These are phyloP conservation scores for Microctenopoma stevenorrisi DNA, from an alignment of 2,797 vertebrate genomes.

Conservation along the genomic window DNA sequence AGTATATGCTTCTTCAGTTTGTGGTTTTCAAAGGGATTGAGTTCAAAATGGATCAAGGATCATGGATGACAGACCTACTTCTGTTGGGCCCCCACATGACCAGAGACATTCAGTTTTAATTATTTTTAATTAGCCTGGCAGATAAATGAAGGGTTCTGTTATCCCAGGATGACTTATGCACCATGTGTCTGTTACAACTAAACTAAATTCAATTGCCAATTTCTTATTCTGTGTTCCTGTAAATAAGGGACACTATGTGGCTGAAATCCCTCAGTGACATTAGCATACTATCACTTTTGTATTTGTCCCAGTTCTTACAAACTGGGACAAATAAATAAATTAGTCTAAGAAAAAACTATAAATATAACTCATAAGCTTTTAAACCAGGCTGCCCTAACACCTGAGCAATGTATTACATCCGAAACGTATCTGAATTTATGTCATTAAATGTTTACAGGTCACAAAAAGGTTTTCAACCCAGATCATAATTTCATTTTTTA, in stretches of 20 bases:
- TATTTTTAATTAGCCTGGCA: conserved; percentile 58
- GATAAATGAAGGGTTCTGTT: conserved; percentile 44
- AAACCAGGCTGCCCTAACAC: conserved; percentile 22
- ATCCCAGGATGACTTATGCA: neutral
- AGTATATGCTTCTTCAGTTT: conserved; percentile 3
- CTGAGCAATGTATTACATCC: neutral
- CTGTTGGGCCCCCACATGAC: conserved; percentile 26
- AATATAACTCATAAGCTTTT: conserved; percentile 6
- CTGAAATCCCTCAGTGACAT: conserved; percentile 15
- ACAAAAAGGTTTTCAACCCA: no score
- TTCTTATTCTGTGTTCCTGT: conserved; percentile 20
- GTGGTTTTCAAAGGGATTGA: conserved; percentile 42
- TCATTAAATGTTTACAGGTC: neutral
- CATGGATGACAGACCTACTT: conserved; percentile 60
- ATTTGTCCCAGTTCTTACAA: conserved; percentile 42
- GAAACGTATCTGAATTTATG: conserved; percentile 1
- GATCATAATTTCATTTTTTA: neutral
- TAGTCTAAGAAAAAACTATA: neutral
- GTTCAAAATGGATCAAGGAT: conserved; percentile 51
- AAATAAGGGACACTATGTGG: neutral
- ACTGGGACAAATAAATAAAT: conserved; percentile 38
- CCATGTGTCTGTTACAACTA: neutral
- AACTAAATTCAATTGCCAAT: neutral
- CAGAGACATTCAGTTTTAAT: conserved; percentile 33
- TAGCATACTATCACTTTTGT: conserved; percentile 16